These are phyloP conservation scores for Conger conger DNA, from an alignment of 2,113 vertebrate species.

Conservation along the genomic window DNA sequence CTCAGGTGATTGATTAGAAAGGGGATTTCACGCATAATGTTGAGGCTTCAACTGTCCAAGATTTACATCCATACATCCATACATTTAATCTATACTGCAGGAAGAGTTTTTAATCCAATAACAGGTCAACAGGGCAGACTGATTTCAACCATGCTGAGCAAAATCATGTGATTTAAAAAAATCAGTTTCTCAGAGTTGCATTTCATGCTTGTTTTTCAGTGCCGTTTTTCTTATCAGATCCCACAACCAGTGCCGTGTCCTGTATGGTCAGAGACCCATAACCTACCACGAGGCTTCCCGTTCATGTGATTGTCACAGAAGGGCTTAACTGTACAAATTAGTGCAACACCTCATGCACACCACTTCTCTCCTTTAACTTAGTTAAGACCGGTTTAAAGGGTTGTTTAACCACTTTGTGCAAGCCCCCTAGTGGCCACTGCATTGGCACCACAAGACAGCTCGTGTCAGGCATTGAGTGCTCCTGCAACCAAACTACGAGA, in stretches of 20 bases:
- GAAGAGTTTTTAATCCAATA: neutral
- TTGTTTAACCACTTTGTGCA: too few relatives aligned
- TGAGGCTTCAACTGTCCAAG: too few relatives aligned
- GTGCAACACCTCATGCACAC: neutral
- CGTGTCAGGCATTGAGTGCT: too few relatives aligned
- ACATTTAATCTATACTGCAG: neutral
- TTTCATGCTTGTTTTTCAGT: too few relatives aligned
- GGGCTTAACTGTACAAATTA: neutral
- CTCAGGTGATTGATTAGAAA: neutral
- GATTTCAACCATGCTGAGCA: neutral
- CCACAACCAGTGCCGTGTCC: neutral
- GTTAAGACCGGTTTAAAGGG: too few relatives aligned
- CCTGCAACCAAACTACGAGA: too few relatives aligned
- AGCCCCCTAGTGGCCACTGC: too few relatives aligned
- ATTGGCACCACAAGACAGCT: too few relatives aligned
- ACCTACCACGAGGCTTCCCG: neutral
- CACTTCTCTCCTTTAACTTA: too few relatives aligned
- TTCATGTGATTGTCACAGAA: neutral
- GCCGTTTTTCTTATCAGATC: too few relatives aligned
- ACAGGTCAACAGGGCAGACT: neutral
- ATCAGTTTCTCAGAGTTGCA: neutral
- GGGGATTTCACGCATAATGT: neutral
- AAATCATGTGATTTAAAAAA: neutral
- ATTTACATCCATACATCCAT: too few relatives aligned
- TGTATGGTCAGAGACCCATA: neutral